Evolutionary conservation across 2,797 vertebrate genomes (phyloP).

Genomic region (Poeciliopsis paucimaculata): DNA sequence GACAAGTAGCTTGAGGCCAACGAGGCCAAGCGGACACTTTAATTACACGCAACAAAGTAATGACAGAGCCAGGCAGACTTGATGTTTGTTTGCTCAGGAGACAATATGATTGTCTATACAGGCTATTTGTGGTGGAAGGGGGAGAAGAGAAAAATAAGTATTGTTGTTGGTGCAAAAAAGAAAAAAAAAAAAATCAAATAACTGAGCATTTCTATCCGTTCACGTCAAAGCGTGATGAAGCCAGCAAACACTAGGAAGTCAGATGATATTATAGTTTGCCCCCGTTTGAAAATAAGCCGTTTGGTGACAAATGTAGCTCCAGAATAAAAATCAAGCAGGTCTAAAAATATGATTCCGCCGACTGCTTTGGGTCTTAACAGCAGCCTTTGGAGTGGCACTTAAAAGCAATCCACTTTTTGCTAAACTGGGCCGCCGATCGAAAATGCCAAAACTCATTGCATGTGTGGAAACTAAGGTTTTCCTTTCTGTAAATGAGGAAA

Average conservation of each 20-base stretch:
- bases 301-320: slow-evolving; percentile 63
- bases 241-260: slow-evolving; percentile 33
- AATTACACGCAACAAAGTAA: slow-evolving; percentile 72
- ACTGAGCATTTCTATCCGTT: slow-evolving; percentile 8
- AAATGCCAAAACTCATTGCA: slow-evolving; percentile 48
- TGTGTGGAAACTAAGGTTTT: slow-evolving; percentile 39
- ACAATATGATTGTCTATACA: slow-evolving; percentile 1
- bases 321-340: slow-evolving; percentile 38
- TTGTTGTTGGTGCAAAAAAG: slow-evolving; percentile 6
- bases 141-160: slow-evolving; percentile 6
- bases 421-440: slow-evolving; percentile 53
- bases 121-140: slow-evolving; percentile 30
- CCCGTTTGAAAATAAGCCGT: slow-evolving; percentile 41
- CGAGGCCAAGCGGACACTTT: slow-evolving; percentile 62
- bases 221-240: slow-evolving; percentile 25
- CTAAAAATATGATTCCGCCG: slow-evolving; percentile 61
- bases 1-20: slow-evolving; percentile 58
- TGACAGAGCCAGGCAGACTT: slow-evolving; percentile 10
- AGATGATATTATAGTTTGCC: slow-evolving; percentile 52
- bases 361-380: slow-evolving; percentile 50
- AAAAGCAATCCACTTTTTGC: slow-evolving; percentile 26
- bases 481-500: slow-evolving; percentile 30
- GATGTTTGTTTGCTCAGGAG: slow-evolving; percentile 17
- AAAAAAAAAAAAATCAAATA: not conserved
- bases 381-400: slow-evolving; percentile 49